These are phyloP conservation scores for Enteromius afrohamiltoni DNA, from an alignment of 2,797 vertebrate species.

Conservation along the genomic window DNA sequence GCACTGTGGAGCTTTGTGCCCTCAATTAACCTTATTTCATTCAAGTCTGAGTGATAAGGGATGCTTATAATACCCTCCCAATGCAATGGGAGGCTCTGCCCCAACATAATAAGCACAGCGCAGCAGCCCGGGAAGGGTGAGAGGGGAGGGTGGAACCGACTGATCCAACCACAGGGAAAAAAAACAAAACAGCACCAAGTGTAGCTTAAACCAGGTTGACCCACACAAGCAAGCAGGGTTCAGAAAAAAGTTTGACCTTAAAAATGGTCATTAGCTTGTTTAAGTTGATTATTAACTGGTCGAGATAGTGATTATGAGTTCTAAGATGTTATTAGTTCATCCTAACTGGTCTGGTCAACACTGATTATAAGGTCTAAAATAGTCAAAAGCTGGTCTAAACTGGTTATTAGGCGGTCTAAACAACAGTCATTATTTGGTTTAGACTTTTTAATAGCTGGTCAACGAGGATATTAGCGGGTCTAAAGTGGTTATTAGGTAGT, in stretches of 20 bases:
- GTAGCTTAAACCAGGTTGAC: conserved; percentile 34
- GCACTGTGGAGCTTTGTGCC: conserved; percentile 57
- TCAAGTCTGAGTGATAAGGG: conserved; percentile 46
- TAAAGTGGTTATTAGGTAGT: not conserved
- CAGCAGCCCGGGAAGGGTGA: conserved; percentile 26
- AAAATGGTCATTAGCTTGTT: not conserved
- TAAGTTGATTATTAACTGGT: not conserved
- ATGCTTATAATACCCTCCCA: conserved; percentile 46
- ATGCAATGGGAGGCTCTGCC: conserved; percentile 58
- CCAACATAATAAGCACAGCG: conserved; percentile 53
- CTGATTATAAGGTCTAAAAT: not conserved
- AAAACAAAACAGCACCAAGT: not conserved
- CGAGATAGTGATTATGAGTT: not conserved
- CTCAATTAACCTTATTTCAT: conserved; percentile 40
- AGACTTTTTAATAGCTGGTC: not conserved
- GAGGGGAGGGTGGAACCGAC: not conserved
- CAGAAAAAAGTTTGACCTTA: conserved; percentile 5
- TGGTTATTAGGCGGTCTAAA: not conserved
- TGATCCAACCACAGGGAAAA: not conserved
- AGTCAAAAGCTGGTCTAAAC: not conserved
- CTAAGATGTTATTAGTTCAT: not conserved
- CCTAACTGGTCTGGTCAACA: no score
- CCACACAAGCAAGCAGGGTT: conserved; percentile 38
- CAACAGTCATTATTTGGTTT: no score
- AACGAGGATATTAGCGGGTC: not conserved